A percentile compares a stretch with the other conserved stretches of the same genome.
Conservation (phyloP, 2,888 invertebrate species). For the Trissolcus japonicus region DNA sequence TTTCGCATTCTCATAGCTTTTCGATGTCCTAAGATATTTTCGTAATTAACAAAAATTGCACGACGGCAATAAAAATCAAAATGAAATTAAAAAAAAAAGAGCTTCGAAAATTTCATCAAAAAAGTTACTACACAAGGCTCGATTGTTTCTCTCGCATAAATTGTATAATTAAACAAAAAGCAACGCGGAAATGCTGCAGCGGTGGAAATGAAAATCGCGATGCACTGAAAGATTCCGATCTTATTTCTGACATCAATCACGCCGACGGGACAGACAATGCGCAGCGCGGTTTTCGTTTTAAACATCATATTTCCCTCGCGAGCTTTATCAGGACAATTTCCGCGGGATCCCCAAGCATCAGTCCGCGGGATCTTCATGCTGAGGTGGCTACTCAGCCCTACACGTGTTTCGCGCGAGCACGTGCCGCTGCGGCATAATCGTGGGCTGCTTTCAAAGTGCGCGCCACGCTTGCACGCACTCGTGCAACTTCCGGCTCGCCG, state of each 20-base stretch:
- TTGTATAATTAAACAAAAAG: too few relatives aligned
- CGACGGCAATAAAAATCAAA: too few relatives aligned
- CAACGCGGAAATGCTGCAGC: too few relatives aligned
- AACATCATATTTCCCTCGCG: background rate
- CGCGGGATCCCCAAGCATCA: constrained; percentile 5
- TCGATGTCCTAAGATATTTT: too few relatives aligned
- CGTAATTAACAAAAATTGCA: too few relatives aligned
- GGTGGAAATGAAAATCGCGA: too few relatives aligned
- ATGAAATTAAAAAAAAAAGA: too few relatives aligned
- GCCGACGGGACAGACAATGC: constrained; percentile 1
- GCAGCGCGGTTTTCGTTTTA: too few relatives aligned
- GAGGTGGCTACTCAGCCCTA: constrained; percentile 11
- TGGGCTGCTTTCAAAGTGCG: constrained; percentile 40
- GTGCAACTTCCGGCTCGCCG: constrained; percentile 43
- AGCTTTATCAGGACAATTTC: background rate
- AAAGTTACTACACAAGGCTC: too few relatives aligned
- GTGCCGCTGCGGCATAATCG: constrained; percentile 39
- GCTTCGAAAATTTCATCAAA: too few relatives aligned
- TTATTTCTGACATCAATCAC: constrained; percentile 9
- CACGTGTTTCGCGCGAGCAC: constrained; percentile 49
- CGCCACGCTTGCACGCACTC: constrained; percentile 51
- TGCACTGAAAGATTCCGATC: constrained; percentile 2
- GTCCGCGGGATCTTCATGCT: constrained; percentile 10
- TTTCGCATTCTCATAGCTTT: too few relatives aligned
- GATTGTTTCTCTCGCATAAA: too few relatives aligned